Conservation (phyloP, 2,888 invertebrate species). For the Celastrina argiolus region DNA sequence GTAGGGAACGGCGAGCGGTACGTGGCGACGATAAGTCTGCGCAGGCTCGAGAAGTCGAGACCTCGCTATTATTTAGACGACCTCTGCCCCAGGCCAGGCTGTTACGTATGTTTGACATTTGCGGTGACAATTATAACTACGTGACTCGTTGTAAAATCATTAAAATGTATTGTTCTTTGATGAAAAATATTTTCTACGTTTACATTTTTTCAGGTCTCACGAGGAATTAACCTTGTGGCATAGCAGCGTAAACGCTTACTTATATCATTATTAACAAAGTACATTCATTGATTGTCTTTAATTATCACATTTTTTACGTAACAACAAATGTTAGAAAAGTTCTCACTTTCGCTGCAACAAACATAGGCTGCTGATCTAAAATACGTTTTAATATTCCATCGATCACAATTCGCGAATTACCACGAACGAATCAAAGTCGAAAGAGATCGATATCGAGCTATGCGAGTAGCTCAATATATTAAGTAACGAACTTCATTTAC, state of each 20-base stretch:
- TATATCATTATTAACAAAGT: too few relatives aligned
- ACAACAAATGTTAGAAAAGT: conserved; percentile 39
- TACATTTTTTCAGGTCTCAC: too few relatives aligned
- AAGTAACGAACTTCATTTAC: too few relatives aligned
- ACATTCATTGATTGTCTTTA: too few relatives aligned
- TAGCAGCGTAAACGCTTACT: too few relatives aligned
- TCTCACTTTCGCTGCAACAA: conserved; percentile 58
- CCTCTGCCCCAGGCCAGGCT: not conserved
- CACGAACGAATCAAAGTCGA: too few relatives aligned
- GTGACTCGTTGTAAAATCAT: not conserved
- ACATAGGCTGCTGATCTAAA: conserved; percentile 44
- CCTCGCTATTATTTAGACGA: conserved; percentile 1
- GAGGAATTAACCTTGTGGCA: too few relatives aligned
- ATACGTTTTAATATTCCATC: conserved; percentile 48
- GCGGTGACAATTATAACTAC: not conserved
- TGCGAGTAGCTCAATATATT: too few relatives aligned
- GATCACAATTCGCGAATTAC: conserved; percentile 37
- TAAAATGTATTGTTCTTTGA: not conserved
- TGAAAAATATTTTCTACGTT: not conserved
- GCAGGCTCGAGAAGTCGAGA: not conserved
- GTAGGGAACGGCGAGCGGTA: not conserved
- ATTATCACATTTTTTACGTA: too few relatives aligned
- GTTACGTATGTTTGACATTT: conserved; percentile 9
- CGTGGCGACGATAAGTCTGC: conserved; percentile 3
- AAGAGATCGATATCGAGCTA: too few relatives aligned